Evolutionary conservation across 2,888 invertebrate genomes (phyloP), one percentile per base, ranked within the genome.

Genomic region (Drosophila merina): DNA sequence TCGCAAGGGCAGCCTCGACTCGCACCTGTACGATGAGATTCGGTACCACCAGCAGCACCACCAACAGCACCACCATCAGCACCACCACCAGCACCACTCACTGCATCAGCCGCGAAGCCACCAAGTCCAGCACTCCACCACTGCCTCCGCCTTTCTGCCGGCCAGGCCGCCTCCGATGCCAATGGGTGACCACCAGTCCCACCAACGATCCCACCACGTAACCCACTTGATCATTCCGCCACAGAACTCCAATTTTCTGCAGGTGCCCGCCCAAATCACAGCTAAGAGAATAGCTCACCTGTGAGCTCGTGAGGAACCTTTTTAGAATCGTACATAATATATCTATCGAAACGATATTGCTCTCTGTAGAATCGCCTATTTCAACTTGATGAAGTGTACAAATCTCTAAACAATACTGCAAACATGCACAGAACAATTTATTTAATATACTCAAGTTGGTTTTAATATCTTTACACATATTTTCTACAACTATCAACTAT

Each of bases 1-100:
- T 0, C 88, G 91, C n/a, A 91, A 92, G 49, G 89, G 89, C 45
- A 91, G 91, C 45, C 74, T 90, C 51, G 91, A 91, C 25, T 91
- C 91, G 25, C 92, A 91, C 77, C 74, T 92, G 12, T 92, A 89
- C 54, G 90, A 88, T 69, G 92, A 92, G 76, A 92, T 92, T 60
- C 90, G 90, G 38, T 92, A 92, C 55, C 88, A 86, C 30, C 89
- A 89, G 25, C 83, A 83, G 25, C 82, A 82, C 30, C 81, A 83
- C 0, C 80, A 76, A 1, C 77, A 78, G 0, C 76, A 72, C 5
- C 80, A 78, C 3, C 71, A 60, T 0, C 76, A 68, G 1, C 77
- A 78, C 0, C 76, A 72, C 5, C 80, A 78, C 3, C 71, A 60
- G 0, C 76, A 68, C 1, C 67, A 30, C 4, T 55, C 60, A n/a